Conservation (phyloP, 2,113 vertebrate genomes). For the Larimichthys crocea region DNA sequence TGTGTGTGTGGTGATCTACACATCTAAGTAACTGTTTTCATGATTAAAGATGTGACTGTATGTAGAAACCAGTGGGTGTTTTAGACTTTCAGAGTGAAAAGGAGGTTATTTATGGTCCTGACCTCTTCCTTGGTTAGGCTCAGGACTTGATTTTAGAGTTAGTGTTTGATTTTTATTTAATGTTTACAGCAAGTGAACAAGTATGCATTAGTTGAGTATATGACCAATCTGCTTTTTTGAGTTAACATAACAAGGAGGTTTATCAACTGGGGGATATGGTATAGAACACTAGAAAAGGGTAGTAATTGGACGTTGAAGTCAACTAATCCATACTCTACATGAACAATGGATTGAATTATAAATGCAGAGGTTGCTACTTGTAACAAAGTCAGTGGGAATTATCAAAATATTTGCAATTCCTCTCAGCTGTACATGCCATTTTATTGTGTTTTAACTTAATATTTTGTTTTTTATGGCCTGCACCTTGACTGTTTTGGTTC, state of each 20-base stretch:
- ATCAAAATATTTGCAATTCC: background rate
- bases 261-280: background rate
- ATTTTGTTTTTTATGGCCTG: background rate
- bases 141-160: too few relatives aligned
- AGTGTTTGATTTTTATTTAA: background rate
- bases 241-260: background rate
- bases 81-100: background rate
- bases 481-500: background rate
- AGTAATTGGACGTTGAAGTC: background rate
- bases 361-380: too few relatives aligned
- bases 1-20: background rate
- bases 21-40: background rate
- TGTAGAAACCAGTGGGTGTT: constrained; percentile 24
- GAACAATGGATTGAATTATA: too few relatives aligned
- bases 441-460: background rate
- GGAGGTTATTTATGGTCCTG: background rate
- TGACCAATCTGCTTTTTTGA: background rate
- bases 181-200: background rate
- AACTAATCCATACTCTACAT: too few relatives aligned
- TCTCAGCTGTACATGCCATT: background rate
- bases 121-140: too few relatives aligned
- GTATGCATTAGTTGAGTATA: background rate
- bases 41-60: constrained; percentile 34
- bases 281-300: background rate
- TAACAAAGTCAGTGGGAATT: background rate